Conservation (phyloP, 2,797 vertebrate species). For the Notamacropus eugenii region DNA sequence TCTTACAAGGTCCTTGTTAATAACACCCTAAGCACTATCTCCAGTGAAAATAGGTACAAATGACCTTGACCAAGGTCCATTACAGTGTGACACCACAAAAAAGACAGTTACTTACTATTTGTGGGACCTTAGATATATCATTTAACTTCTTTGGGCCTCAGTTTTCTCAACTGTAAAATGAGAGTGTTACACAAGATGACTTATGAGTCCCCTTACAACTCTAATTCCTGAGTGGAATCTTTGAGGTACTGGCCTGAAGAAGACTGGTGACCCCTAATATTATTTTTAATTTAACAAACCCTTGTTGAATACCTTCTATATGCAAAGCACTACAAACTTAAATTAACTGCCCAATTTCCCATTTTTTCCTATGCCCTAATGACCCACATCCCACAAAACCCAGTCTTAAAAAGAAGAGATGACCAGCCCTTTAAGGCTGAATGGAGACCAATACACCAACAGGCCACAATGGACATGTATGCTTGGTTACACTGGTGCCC, state of each 20-base stretch:
- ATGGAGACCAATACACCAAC: background rate
- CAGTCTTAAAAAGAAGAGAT: conserved; percentile 7
- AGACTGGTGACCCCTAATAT: background rate
- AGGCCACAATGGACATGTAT: conserved; percentile 22
- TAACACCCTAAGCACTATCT: background rate
- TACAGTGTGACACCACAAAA: background rate
- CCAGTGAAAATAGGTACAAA: conserved; percentile 25
- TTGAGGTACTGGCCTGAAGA: background rate
- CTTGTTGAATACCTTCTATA: background rate
- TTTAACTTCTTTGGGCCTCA: background rate
- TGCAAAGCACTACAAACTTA: conserved; percentile 28
- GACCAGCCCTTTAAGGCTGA: conserved; percentile 6
- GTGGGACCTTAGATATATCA: background rate
- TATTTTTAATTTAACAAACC: background rate
- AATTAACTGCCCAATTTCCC: background rate
- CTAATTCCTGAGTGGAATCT: background rate
- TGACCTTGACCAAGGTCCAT: background rate
- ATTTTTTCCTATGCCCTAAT: conserved; percentile 28
- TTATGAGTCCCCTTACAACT: background rate
- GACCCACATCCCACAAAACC: conserved; percentile 25
- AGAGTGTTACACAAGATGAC: background rate
- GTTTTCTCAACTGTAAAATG: background rate
- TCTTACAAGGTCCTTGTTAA: background rate
- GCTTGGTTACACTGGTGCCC: conserved; percentile 6
- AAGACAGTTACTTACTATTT: background rate